Evolutionary conservation across 2,797 vertebrate genomes (phyloP).

Genomic region (Sardinella longiceps): DNA sequence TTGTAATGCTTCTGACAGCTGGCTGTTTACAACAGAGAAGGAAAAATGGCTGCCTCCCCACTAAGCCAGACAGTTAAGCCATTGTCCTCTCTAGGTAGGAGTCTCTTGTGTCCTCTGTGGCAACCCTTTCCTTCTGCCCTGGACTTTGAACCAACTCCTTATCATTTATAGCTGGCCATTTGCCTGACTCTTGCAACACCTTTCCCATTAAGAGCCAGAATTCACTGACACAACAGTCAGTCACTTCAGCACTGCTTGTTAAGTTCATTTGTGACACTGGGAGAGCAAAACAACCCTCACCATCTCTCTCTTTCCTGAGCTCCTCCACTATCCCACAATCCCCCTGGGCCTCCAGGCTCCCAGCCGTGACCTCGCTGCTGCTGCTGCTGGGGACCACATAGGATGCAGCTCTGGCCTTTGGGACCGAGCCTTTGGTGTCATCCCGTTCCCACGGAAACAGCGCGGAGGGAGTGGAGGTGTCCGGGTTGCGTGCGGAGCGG

Average conservation of each 20-base stretch:
- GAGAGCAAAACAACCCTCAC: slow-evolving; percentile 62
- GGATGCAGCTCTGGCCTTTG: slow-evolving; percentile 56
- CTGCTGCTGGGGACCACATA: slow-evolving; percentile 46
- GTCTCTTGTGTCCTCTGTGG: neutral
- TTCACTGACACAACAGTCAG: neutral
- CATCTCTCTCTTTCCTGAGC: slow-evolving; percentile 62
- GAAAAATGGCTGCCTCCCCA: neutral
- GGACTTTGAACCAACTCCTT: neutral
- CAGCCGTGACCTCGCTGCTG: slow-evolving; percentile 50
- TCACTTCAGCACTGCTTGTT: neutral
- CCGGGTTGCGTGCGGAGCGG: slow-evolving; percentile 60
- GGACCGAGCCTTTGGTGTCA: slow-evolving; percentile 56
- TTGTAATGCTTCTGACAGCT: neutral
- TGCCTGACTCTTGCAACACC: neutral
- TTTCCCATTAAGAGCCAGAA: neutral
- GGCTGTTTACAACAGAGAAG: neutral
- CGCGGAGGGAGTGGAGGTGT: slow-evolving; percentile 63
- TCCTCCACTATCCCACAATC: slow-evolving; percentile 59
- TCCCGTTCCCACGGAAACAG: slow-evolving; percentile 81
- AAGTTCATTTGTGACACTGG: slow-evolving; percentile 33
- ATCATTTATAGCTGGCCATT: neutral
- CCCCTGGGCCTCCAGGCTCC: slow-evolving; percentile 44
- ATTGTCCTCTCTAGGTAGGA: neutral
- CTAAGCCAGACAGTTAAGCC: neutral
- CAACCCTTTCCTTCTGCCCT: neutral